These are phyloP conservation scores for Oxyruncus cristatus DNA, from an alignment of 2,113 vertebrate genomes.

Conservation along the genomic window DNA sequence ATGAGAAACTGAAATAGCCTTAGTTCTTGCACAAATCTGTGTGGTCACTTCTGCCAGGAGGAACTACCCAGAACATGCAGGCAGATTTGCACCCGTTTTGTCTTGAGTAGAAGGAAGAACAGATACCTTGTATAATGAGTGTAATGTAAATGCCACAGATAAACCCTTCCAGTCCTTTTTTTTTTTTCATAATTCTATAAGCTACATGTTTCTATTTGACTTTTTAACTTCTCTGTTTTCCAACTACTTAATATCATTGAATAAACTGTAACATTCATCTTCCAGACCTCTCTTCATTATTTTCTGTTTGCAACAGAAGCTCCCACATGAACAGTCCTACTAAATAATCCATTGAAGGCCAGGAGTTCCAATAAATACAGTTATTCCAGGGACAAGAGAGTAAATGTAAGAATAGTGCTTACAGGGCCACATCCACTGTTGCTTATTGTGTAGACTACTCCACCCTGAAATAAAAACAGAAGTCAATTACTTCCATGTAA, in stretches of 20 bases:
- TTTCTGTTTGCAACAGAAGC: not conserved
- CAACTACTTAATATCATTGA: not conserved
- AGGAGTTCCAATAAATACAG: not conserved
- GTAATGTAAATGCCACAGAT: not conserved
- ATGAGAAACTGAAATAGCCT: not conserved
- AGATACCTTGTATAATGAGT: not conserved
- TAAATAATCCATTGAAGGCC: not conserved
- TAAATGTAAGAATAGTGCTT: not conserved
- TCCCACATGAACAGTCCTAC: not conserved
- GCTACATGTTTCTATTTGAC: not conserved
- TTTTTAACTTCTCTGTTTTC: not conserved
- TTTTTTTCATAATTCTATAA: not conserved
- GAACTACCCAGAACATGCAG: not conserved
- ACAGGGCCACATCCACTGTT: slow-evolving; percentile 50
- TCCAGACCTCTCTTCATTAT: not conserved
- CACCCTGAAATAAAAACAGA: slow-evolving; percentile 35
- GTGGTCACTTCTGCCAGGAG: not conserved
- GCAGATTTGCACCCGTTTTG: not conserved
- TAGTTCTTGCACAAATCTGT: not conserved
- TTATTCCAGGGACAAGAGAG: not conserved
- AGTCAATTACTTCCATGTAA: not conserved
- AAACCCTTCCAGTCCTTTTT: not conserved
- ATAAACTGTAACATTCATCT: not conserved
- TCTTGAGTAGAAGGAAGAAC: not conserved
- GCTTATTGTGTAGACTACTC: slow-evolving; percentile 49